phyloP scores from a whole-genome alignment of 2,888 invertebrate species.

The Leptopilina myrica region DNA sequence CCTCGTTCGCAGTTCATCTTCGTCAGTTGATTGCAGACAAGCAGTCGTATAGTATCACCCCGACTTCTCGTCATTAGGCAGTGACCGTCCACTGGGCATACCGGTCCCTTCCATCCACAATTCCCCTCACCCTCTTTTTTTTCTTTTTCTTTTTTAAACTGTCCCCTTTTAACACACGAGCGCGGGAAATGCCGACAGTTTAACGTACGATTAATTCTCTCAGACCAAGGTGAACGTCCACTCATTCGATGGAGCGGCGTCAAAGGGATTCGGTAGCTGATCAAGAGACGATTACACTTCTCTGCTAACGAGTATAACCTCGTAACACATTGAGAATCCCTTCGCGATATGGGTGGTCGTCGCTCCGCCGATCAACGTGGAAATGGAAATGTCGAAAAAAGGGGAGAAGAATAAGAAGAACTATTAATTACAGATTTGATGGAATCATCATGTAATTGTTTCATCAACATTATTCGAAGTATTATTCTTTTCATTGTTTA shows the following conservation, averaged over 20 bases:
- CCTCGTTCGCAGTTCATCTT: constrained; percentile 58
- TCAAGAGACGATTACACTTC: constrained; percentile 27
- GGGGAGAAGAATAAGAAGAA: not conserved
- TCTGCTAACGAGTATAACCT: constrained; percentile 29
- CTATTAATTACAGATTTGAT: not conserved
- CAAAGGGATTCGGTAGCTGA: constrained; percentile 36
- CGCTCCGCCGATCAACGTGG: no score
- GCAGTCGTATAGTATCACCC: constrained; percentile 53
- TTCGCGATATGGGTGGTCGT: not conserved
- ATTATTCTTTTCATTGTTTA: no score
- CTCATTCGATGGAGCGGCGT: constrained; percentile 24
- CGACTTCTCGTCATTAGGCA: constrained; percentile 58
- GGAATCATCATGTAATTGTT: not conserved
- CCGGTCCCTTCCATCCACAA: constrained; percentile 49
- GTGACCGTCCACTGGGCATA: constrained; percentile 53
- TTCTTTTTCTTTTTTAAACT: not conserved
- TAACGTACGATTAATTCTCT: constrained; percentile 40
- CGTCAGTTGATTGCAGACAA: constrained; percentile 58
- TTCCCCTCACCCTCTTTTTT: no score
- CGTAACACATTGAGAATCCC: not conserved
- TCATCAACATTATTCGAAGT: no score
- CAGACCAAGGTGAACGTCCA: constrained; percentile 29
- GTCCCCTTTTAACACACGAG: constrained; percentile 7
- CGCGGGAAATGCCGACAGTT: constrained; percentile 36
- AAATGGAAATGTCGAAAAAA: not conserved